These are phyloP conservation scores for Odontocolon sp. DNA, from an alignment of 2,888 invertebrate genomes.

Conservation along the genomic window DNA sequence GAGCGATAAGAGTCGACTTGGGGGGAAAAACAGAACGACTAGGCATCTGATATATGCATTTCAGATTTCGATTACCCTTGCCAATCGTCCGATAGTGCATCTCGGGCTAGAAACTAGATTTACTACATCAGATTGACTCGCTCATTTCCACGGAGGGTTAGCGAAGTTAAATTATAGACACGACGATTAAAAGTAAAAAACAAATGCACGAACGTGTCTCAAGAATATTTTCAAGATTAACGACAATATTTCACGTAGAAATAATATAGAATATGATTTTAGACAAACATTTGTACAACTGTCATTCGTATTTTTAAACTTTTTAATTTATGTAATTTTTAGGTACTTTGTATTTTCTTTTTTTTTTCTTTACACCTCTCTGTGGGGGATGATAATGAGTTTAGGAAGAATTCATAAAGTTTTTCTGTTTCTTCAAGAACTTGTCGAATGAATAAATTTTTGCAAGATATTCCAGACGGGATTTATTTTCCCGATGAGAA, in stretches of 20 bases:
- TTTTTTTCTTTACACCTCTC: too few relatives aligned
- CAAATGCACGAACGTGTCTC: too few relatives aligned
- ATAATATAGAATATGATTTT: too few relatives aligned
- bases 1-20: not conserved
- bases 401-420: not conserved
- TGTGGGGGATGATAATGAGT: too few relatives aligned
- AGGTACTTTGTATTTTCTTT: too few relatives aligned
- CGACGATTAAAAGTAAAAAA: not conserved
- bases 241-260: too few relatives aligned
- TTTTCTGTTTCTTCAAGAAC: not conserved
- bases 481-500: conserved; percentile 22
- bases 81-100: conserved; percentile 2
- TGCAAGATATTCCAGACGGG: not conserved
- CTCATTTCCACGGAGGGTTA: not conserved
- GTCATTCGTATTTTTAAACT: too few relatives aligned
- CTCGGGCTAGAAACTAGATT: not conserved
- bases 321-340: too few relatives aligned
- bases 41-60: conserved; percentile 24
- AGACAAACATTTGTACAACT: too few relatives aligned
- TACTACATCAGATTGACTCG: not conserved
- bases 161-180: not conserved
- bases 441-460: conserved; percentile 17
- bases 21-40: not conserved
- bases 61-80: conserved; percentile 36
- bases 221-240: too few relatives aligned